Evolutionary conservation across 2,797 vertebrate species (phyloP), one percentile per base, ranked within the genome.

Genomic region (Ambastaia sidthimunki): DNA sequence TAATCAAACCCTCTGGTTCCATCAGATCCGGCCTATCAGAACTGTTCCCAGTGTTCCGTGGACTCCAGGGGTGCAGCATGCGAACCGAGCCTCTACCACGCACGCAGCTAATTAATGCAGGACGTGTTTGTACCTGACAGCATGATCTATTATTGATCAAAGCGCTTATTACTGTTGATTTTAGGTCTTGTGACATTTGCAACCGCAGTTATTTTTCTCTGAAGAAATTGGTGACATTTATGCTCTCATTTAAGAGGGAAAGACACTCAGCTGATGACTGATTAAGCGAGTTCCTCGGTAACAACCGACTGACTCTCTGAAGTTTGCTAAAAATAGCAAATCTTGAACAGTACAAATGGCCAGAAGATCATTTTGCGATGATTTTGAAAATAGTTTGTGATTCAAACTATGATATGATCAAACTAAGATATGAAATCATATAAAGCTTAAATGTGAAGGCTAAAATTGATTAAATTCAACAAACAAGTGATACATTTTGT

Each of bases 161-260:
- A 84, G 83, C 52, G 50, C 69, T 87, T 86, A 88, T 87, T 88
- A 84, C 83, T 87, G 84, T 87, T 87, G 85, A 90, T 87, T 86
- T 85, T 84, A 77, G 71, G 76, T 86, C 81, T 82, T 85, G 84
- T 88, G 87, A 80, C 85, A 83, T 88, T 85, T 85, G 78, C 84
- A 81, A 80, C 73, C 7, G 44, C 83, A 72, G 76, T 84, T 85
- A 76, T 82, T 86, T 81, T 85, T 80, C 80, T 83, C 74, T 16
- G 44, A 78, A 79, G 69, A 85, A 80, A 78, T 78, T 76, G 31
- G 75, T 89, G 85, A 86, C 85, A 87, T 89, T 87, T 85, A 50
- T 72, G 60, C 68, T 80, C 81, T 84, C 70, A 74, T 84, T 88
- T 88, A 80, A 77, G 65, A 68, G 18, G 31, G 48, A 79, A 79